These are phyloP conservation scores for Hemitrygon akajei DNA, from an alignment of 2,797 vertebrate species.

Conservation along the genomic window DNA sequence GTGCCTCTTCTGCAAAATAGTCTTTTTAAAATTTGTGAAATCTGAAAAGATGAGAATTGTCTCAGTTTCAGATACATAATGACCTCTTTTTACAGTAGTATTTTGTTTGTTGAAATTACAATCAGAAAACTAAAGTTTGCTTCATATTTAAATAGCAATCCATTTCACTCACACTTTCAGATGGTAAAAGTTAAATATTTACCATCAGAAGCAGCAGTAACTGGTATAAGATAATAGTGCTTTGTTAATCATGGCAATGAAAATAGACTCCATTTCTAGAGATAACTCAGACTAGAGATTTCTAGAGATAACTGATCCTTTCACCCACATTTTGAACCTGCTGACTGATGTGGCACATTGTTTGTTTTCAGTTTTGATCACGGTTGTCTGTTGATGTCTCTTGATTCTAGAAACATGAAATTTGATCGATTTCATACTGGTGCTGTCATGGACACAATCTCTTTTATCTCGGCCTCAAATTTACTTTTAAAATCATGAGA, in stretches of 20 bases:
- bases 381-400: background rate
- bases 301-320: background rate
- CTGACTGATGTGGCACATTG: constrained; percentile 5
- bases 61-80: background rate
- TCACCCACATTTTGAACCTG: background rate
- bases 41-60: background rate
- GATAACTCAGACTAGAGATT: background rate
- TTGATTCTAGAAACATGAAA: background rate
- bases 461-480: background rate
- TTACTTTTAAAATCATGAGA: background rate
- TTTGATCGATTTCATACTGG: constrained; percentile 28
- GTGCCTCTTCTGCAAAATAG: background rate
- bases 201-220: background rate
- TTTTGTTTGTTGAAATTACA: background rate
- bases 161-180: background rate
- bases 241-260: background rate
- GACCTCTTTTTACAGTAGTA: background rate
- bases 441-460: background rate
- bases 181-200: background rate
- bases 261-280: background rate
- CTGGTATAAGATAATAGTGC: background rate
- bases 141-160: background rate
- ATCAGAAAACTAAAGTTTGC: background rate
- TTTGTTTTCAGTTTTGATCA: constrained; percentile 3
- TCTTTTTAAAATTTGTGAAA: background rate